Base-by-base conservation (phyloP, 1,140 invertebrate genomes). In the Drosophila yakuba region DNA sequence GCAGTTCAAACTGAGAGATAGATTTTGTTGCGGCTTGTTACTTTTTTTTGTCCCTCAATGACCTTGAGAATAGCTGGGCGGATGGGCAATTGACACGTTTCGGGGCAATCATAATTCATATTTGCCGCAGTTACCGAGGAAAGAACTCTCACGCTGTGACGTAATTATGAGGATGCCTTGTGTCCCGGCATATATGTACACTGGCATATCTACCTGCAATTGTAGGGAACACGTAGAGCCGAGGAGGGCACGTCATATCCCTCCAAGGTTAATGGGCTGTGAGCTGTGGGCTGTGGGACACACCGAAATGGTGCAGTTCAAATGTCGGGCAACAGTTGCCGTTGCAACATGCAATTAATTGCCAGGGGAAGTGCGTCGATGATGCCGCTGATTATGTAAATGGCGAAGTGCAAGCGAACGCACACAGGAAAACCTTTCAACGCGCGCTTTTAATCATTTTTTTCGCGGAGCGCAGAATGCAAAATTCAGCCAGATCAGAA, bases 381-480 rank as follows among this genome's bases (percentile, higher is more conserved):
- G 57, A 15, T 47, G 48, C 54, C 57, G 58, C 52, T 74, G 61
- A 74, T 79, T 75, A 80, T 83, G 57, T 48, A 77, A 78, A 62
- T 60, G 74, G 71, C 56, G 45, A 63, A 63, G 72, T 76, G 80
- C 63, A 61, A 54, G 55, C 23, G 41, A 66, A 50, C 41, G 39
- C 52, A 54, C 62, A 78, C 82, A 85, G 82, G 84, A 88, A 88
- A 68, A 41, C 67, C 79, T 83, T 88, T 88, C 83, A 88, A 80
- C 83, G 72, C 83, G 72, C 72, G 83, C 83, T 88, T 88, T 88
- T 88, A 88, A 77, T 88, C 84, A 80, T 64, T 83, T 89, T 84
- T 71, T 47, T 61, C 20, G 45, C 66, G 48, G 71, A 45, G 39
- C 28, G 45, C 74, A 51, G 52, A 76, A 79, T 81, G 72, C 78